A percentile compares a stretch with the other conserved stretches of the same genome.
Conservation (phyloP, 1,140 invertebrate species). For the Drosophila serrata region DNA sequence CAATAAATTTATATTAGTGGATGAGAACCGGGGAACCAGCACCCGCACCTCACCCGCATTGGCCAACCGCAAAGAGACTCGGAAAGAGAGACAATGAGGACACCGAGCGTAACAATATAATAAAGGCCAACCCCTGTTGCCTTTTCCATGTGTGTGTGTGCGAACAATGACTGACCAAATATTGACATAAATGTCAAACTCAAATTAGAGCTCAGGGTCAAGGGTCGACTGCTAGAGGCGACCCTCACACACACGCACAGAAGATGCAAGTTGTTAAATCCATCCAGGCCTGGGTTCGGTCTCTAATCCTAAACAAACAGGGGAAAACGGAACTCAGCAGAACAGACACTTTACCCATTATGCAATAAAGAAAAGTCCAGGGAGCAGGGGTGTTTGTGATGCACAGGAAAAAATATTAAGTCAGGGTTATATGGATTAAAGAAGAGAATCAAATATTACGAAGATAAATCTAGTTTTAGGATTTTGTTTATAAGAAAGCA, state of each 20-base stretch:
- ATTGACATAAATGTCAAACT: conserved; percentile 85
- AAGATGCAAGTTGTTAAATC: conserved; percentile 64
- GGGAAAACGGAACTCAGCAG: conserved; percentile 46
- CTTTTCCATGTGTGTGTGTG: conserved; percentile 20
- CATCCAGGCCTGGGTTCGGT: conserved; percentile 25
- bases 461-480: too few relatives aligned
- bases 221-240: conserved; percentile 54
- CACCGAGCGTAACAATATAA: conserved; percentile 81
- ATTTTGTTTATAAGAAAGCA: too few relatives aligned
- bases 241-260: conserved; percentile 39
- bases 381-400: neutral
- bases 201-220: conserved; percentile 85
- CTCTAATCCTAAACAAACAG: conserved; percentile 79
- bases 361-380: conserved; percentile 74
- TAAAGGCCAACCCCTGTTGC: conserved; percentile 39
- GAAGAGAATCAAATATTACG: neutral
- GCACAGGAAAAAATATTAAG: conserved; percentile 1
- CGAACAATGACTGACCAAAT: conserved; percentile 85
- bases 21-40: neutral
- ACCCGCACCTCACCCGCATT: conserved; percentile 63
- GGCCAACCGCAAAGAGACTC: conserved; percentile 36
- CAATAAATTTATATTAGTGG: conserved; percentile 83
- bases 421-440: neutral
- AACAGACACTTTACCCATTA: conserved; percentile 73
- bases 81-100: conserved; percentile 56